These are phyloP conservation scores for Leucoma salicis DNA, from an alignment of 2,888 invertebrate species.

Conservation along the genomic window DNA sequence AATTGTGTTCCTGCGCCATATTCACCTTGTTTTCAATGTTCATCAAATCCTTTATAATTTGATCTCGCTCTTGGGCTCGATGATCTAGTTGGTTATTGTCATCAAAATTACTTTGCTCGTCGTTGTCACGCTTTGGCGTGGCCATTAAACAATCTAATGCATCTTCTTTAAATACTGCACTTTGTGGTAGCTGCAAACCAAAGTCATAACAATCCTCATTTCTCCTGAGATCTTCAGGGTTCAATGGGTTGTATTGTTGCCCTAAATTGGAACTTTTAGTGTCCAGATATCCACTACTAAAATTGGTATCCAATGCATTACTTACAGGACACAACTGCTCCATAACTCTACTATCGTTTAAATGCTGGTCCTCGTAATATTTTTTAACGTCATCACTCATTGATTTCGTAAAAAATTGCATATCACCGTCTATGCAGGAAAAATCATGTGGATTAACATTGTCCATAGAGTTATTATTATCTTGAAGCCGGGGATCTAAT, in stretches of 20 bases:
- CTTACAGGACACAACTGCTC: conserved; percentile 69
- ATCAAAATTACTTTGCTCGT: conserved; percentile 46
- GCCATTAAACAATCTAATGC: conserved; percentile 68
- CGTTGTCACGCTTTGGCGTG: conserved; percentile 57
- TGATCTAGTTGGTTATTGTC: conserved; percentile 49
- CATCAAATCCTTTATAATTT: conserved; percentile 73
- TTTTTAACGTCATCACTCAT: conserved; percentile 77
- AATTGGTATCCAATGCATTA: conserved; percentile 63
- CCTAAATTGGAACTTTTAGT: conserved; percentile 59
- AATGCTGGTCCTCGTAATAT: conserved; percentile 70
- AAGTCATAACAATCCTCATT: conserved; percentile 72
- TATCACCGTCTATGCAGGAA: conserved; percentile 72
- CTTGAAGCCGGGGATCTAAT: conserved; percentile 59
- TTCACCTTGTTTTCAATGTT: conserved; percentile 69
- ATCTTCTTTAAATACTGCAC: conserved; percentile 66
- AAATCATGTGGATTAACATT: conserved; percentile 63
- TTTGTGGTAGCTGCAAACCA: conserved; percentile 60
- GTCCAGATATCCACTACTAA: conserved; percentile 67
- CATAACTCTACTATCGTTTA: conserved; percentile 61
- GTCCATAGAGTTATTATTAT: conserved; percentile 53
- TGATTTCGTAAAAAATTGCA: conserved; percentile 75
- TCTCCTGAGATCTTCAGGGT: conserved; percentile 62
- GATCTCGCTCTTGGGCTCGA: conserved; percentile 59
- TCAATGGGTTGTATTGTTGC: conserved; percentile 58
- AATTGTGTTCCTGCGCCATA: conserved; percentile 41